Percentiles rank a stretch among this genome's conserved stretches.
Evolutionary conservation across 2,888 invertebrate genomes (phyloP).

Genomic region (Carabus problematicus): DNA sequence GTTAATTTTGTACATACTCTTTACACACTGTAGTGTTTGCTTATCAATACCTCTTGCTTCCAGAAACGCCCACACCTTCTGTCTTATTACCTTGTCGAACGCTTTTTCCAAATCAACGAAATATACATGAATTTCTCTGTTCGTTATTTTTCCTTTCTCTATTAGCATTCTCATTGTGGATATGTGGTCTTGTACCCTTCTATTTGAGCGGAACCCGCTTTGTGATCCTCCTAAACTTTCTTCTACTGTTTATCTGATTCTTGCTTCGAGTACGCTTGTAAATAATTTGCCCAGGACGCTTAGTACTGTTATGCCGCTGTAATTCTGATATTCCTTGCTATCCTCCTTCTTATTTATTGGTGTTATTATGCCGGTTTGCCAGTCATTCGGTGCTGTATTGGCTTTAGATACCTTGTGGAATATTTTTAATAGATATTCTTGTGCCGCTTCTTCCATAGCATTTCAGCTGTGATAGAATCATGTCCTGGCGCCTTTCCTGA

Average conservation of each 20-base stretch:
- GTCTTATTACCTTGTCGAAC: background rate
- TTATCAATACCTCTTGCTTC: constrained; percentile 11
- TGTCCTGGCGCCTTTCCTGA: background rate
- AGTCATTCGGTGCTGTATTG: too few species aligned
- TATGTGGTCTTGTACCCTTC: constrained; percentile 35
- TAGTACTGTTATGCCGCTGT: constrained; percentile 36
- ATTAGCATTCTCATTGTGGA: constrained; percentile 23
- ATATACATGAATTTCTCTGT: constrained; percentile 1
- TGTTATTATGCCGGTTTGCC: constrained; percentile 43
- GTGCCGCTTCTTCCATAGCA: too few species aligned
- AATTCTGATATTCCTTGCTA: constrained; percentile 38
- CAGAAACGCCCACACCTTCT: background rate
- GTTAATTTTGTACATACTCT: constrained; percentile 1
- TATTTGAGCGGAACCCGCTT: constrained; percentile 39
- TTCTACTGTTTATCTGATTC: constrained; percentile 29
- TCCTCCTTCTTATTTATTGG: constrained; percentile 43
- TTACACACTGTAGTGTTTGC: constrained; percentile 10
- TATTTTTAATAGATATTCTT: too few species aligned
- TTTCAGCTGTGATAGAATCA: too few species aligned
- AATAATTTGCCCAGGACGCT: constrained; percentile 32
- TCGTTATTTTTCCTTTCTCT: constrained; percentile 38
- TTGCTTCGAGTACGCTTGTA: constrained; percentile 39
- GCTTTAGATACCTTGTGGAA: too few species aligned
- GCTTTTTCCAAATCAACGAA: too few species aligned
- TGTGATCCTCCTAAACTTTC: constrained; percentile 37